Conservation (phyloP, 2,113 vertebrate genomes). For the Suncus etruscus region DNA sequence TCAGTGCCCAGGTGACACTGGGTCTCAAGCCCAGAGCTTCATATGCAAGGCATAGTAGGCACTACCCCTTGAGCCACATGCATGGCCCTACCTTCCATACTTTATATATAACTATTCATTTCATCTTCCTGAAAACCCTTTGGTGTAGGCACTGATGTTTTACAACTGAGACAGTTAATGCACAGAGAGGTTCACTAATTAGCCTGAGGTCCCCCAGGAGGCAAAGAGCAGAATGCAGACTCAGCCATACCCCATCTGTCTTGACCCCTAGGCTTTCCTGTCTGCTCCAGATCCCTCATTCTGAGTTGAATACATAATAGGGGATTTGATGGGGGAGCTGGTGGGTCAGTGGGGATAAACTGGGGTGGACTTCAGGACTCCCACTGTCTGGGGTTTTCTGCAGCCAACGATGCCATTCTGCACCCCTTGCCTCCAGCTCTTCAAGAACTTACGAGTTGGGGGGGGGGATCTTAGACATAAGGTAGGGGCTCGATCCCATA, state of each 20-base stretch:
- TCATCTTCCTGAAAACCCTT: not conserved
- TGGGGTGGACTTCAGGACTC: not conserved
- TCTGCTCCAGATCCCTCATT: not conserved
- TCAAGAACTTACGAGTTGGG: not conserved
- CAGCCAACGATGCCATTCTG: not conserved
- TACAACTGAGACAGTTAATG: constrained; percentile 27
- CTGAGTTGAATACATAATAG: too few relatives aligned
- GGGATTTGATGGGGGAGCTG: not conserved
- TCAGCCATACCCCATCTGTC: not conserved
- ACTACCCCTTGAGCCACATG: too few relatives aligned
- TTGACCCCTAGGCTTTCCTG: not conserved
- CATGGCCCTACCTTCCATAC: not conserved
- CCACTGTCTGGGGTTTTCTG: constrained; percentile 1
- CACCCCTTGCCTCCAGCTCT: not conserved
- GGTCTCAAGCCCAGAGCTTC: too few relatives aligned
- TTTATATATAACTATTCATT: constrained; percentile 10
- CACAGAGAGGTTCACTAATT: constrained; percentile 36
- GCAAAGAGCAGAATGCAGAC: constrained; percentile 7
- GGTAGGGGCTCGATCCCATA: not conserved
- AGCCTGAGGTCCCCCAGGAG: not conserved
- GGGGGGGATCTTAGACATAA: not conserved
- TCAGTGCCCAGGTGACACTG: too few relatives aligned
- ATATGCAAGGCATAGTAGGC: too few relatives aligned
- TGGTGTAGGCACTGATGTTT: constrained; percentile 23
- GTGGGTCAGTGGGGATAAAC: not conserved